Base-by-base conservation (phyloP, 2,113 vertebrate species). In the Tursiops truncatus region DNA sequence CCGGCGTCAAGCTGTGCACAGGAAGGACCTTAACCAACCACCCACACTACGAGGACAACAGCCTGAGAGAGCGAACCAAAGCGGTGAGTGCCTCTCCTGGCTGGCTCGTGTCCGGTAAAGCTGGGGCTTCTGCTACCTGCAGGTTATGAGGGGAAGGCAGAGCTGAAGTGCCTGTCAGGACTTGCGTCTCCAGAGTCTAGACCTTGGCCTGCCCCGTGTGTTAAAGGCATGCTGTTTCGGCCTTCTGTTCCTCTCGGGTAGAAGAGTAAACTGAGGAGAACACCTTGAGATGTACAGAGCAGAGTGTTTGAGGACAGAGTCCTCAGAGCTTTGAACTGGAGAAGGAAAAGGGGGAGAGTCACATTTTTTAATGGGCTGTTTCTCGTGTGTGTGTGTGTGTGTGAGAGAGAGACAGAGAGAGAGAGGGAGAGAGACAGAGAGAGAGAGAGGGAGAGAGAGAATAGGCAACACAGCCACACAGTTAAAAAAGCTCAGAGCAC, bases 1-100 rank as follows among this genome's bases (percentile, higher is more conserved):
- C 99, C 0, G 99, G 99, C 92, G 99, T 99, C 98, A 99, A 99
- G 97, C 99, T 99, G 97, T 99, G 99, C 98, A 99, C 99, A 0
- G 99, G 99, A 41, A 98, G 99, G 97, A 99, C 99, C 82, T 98
- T 99, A 95, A 99, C 99, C 96, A 99, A 99, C 98, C 99, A 99
- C 96, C 99, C 99, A 3, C 99, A 99, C 98, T 99, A 99, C 2
- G 99, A 99, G 97, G 99, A 99, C 97, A 99, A 98, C 95, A 98
- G 98, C 93, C 99, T 99, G 95, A 98, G 99, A 97, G 99, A 99
- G 95, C 99, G 99, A 87, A 99, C 99, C 95, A 99, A 98, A 96
- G 99, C 99, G 99, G 99, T 99, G 98, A 98, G 97, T 87, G 26
- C 41, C 7, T 25, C 77, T 8, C 33, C 33, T 2, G 2, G 1